Base-by-base conservation (phyloP, 2,888 invertebrate species). In the Ichneumon xanthorius region DNA sequence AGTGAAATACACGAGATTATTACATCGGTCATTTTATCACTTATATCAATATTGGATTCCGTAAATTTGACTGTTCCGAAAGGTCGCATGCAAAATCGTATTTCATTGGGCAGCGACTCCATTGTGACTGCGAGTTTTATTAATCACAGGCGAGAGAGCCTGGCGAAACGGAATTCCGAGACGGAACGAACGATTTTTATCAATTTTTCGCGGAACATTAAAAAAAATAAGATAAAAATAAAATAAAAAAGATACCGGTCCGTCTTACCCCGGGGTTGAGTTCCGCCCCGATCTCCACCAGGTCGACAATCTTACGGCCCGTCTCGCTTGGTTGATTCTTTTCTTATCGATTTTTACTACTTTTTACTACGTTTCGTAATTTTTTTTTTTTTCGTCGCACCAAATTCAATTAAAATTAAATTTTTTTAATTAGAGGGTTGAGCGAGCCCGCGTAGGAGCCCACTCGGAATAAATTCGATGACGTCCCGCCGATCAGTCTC, bases 401-500 rank as follows among this genome's bases (percentile, higher is more conserved):
- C 45, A 16, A 48, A 16, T 16, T 48, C 45, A 48, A 48, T 48
- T 55, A 55, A 22, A 55, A 55, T 55, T 1, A n/a, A 14, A 48
- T 48, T 48, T 48, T 48, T 48, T 16, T 16, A 50, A 50, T 71
- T 71, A 19, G 33, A 19, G 40, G 40, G 4, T 40, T 40, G 22
- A 37, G n/a, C 37, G 26, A 63, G 19, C 14, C 5, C 9, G 6
- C 11, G n/a, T 6, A 33, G n/a, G n/a, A 33, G 14, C 19, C 11
- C 11, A 33, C 14, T 61, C 16, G 26, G 50, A 33, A 71, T 72
- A 63, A 78, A 81, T 78, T 65, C 33, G n/a, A 48, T 53, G 73
- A 55, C 30, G 26, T n/a, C 7, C 4, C 1, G 16, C 11, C 14
- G 4, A 63, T 19, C 53, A 68, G 22, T 70, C 68, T 48, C 16